Percentiles rank a stretch among this genome's conserved stretches.
Conservation (phyloP, 2,113 vertebrate species). For the Trematomus loennbergii region DNA sequence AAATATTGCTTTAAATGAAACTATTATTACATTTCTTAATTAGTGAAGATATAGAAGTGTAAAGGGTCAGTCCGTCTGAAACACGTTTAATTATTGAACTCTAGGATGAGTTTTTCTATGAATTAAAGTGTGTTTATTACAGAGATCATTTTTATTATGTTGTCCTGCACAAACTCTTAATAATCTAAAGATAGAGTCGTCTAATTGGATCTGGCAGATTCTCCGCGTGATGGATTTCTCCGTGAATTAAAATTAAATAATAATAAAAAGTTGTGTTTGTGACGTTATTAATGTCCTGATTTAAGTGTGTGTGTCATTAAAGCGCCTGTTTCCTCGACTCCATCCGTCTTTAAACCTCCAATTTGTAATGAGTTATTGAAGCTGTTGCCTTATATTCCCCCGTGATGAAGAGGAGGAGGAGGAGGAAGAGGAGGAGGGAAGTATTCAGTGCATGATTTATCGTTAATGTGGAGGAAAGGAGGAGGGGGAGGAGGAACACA, state of each 20-base stretch:
- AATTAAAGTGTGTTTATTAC: constrained; percentile 26
- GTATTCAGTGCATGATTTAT: neutral
- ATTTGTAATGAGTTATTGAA: constrained; percentile 82
- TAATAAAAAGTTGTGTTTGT: constrained; percentile 21
- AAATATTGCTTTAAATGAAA: too few species aligned
- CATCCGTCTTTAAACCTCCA: constrained; percentile 79
- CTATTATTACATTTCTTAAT: too few species aligned
- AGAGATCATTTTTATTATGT: constrained; percentile 31
- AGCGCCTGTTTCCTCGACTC: constrained; percentile 56
- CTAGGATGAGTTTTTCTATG: too few species aligned
- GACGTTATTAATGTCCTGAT: constrained; percentile 72
- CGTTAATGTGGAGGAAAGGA: constrained; percentile 34
- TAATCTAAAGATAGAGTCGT: constrained; percentile 55
- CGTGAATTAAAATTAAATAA: neutral
- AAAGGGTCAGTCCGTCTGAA: neutral
- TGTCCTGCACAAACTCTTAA: constrained; percentile 16
- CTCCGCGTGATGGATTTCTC: constrained; percentile 55
- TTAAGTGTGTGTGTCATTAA: constrained; percentile 69
- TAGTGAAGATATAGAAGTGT: neutral
- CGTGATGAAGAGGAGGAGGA: constrained; percentile 76
- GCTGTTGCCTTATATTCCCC: constrained; percentile 81
- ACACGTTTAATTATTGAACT: neutral
- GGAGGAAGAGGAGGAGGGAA: constrained; percentile 36
- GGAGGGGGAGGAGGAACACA: constrained; percentile 9
- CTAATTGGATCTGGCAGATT: constrained; percentile 60